Evolutionary conservation across 2,113 vertebrate species (phyloP).

Genomic region (Gambusia holbrooki): DNA sequence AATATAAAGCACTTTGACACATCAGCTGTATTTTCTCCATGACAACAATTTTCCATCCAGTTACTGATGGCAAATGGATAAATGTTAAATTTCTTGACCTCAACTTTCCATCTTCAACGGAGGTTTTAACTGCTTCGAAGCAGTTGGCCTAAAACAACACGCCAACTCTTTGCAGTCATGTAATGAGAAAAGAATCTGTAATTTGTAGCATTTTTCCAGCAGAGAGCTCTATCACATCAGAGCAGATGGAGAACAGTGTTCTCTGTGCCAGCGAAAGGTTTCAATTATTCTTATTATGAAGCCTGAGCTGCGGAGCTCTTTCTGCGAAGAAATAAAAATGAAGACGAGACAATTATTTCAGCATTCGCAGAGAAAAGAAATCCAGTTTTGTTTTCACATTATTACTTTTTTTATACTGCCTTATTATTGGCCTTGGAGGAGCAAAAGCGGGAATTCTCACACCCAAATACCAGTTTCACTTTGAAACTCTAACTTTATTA

Average conservation of each 20-base stretch:
- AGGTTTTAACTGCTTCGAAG: slow-evolving; percentile 1
- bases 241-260: slow-evolving; percentile 27
- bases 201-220: slow-evolving; percentile 10
- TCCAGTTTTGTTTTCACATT: slow-evolving; percentile 24
- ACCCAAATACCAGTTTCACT: background rate
- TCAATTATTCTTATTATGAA: slow-evolving; percentile 37
- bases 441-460: background rate
- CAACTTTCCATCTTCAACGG: slow-evolving; percentile 18
- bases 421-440: slow-evolving; percentile 7
- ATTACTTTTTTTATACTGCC: background rate
- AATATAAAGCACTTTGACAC: background rate
- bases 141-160: slow-evolving; percentile 8
- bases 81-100: background rate
- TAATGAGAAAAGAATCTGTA: slow-evolving; percentile 12
- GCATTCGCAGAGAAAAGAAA: background rate
- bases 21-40: background rate
- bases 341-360: slow-evolving; percentile 32
- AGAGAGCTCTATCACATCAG: slow-evolving; percentile 13
- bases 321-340: slow-evolving; percentile 7
- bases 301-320: background rate
- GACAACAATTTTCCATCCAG: slow-evolving; percentile 8
- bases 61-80: background rate
- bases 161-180: slow-evolving; percentile 7
- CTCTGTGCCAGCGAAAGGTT: slow-evolving; percentile 32
- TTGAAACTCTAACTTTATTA: background rate